Conservation (phyloP, 2,888 invertebrate genomes). For the Sarcophaga caerulescens region DNA sequence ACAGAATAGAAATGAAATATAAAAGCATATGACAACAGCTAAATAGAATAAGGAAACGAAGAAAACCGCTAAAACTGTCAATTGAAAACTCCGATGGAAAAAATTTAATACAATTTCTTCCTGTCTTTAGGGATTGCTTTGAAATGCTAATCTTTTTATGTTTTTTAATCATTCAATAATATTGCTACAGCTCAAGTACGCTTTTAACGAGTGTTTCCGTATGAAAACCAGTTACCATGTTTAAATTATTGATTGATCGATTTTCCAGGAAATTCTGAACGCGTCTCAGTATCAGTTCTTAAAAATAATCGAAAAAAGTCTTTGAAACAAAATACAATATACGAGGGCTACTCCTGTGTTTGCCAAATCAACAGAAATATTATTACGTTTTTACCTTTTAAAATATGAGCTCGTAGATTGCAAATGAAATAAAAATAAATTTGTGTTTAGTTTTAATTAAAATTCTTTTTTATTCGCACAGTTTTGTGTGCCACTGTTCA, state of each 20-base stretch:
- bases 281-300: too few relatives aligned
- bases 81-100: slow-evolving; percentile 24
- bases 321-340: too few relatives aligned
- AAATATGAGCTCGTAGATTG: too few relatives aligned
- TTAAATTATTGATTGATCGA: background rate
- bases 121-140: slow-evolving; percentile 54
- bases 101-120: slow-evolving; percentile 31
- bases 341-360: too few relatives aligned
- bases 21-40: slow-evolving; percentile 26
- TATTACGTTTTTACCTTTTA: too few relatives aligned
- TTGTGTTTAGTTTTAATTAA: too few relatives aligned
- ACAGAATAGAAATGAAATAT: slow-evolving; percentile 8
- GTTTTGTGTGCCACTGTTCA: too few relatives aligned
- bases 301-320: too few relatives aligned
- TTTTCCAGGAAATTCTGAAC: slow-evolving; percentile 39
- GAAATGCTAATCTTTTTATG: slow-evolving; percentile 65
- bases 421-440: too few relatives aligned
- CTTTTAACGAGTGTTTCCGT: background rate
- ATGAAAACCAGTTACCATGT: slow-evolving; percentile 39
- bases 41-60: slow-evolving; percentile 23
- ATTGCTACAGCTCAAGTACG: slow-evolving; percentile 8
- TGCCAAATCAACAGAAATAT: too few relatives aligned
- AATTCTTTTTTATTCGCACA: too few relatives aligned
- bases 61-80: slow-evolving; percentile 36
- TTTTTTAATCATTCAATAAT: slow-evolving; percentile 56